Conservation (phyloP, 1,140 invertebrate genomes). For the Hesperophylax magnus region DNA sequence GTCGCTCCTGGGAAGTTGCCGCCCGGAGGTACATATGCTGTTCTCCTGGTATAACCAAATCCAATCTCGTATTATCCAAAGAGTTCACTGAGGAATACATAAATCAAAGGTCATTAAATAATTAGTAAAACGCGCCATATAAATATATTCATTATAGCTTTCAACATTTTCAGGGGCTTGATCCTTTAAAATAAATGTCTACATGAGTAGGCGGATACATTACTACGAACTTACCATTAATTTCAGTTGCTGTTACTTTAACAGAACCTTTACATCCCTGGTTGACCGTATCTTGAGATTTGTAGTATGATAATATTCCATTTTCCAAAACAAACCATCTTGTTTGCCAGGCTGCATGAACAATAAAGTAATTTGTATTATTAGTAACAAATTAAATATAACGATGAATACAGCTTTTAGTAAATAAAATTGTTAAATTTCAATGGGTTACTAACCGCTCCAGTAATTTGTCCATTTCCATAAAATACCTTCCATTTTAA, state of each 20-base stretch:
- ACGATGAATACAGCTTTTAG: not conserved
- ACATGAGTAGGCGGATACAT: not conserved
- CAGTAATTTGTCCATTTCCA: slow-evolving; percentile 91
- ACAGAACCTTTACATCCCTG: slow-evolving; percentile 89
- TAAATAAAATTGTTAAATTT: not conserved
- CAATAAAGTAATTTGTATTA: not conserved
- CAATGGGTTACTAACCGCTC: slow-evolving; percentile 73
- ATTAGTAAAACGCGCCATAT: not conserved
- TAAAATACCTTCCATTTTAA: slow-evolving; percentile 79
- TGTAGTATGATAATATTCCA: slow-evolving; percentile 86
- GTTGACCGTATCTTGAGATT: slow-evolving; percentile 85
- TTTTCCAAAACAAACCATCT: slow-evolving; percentile 88
- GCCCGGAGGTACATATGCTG: slow-evolving; percentile 86
- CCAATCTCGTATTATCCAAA: slow-evolving; percentile 79
- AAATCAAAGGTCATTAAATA: not conserved
- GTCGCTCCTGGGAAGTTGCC: slow-evolving; percentile 80
- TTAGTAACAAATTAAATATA: not conserved
- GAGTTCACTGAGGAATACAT: slow-evolving; percentile 75
- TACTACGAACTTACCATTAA: slow-evolving; percentile 74
- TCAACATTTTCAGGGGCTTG: too few relatives aligned
- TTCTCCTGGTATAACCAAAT: slow-evolving; percentile 86
- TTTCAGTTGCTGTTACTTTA: slow-evolving; percentile 87
- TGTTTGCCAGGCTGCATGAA: slow-evolving; percentile 84
- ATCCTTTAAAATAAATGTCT: too few relatives aligned
- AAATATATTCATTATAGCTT: too few relatives aligned